These are phyloP conservation scores for Ahaetulla prasina DNA, from an alignment of 2,113 vertebrate species.

Conservation along the genomic window DNA sequence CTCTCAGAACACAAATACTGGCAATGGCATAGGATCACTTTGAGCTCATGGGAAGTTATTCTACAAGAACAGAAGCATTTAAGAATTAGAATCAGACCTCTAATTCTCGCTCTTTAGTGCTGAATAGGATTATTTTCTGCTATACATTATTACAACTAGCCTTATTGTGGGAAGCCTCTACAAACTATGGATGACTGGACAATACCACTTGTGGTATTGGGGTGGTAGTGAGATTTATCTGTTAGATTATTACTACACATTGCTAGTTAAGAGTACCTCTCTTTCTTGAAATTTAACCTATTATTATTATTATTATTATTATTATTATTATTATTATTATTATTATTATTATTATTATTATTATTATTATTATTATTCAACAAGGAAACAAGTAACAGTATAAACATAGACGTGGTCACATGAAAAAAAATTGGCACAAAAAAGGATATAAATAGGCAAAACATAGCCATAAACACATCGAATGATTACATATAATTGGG, in stretches of 20 bases:
- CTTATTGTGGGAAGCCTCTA: background rate
- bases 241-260: background rate
- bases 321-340: too few relatives aligned
- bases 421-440: too few relatives aligned
- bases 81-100: background rate
- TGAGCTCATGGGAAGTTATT: background rate
- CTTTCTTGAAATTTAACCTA: too few relatives aligned
- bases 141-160: conserved; percentile 3
- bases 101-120: background rate
- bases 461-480: too few relatives aligned
- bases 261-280: background rate
- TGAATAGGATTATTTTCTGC: background rate
- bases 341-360: too few relatives aligned
- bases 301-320: too few relatives aligned
- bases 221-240: background rate
- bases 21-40: conserved; percentile 1
- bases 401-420: too few relatives aligned
- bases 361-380: too few relatives aligned
- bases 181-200: background rate
- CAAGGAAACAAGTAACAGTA: too few relatives aligned
- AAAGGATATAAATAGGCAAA: too few relatives aligned
- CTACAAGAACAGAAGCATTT: background rate
- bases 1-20: background rate
- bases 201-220: background rate
- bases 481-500: too few relatives aligned